phyloP scores from a whole-genome alignment of 2,888 invertebrate species.

The Caenorhabditis afra region DNA sequence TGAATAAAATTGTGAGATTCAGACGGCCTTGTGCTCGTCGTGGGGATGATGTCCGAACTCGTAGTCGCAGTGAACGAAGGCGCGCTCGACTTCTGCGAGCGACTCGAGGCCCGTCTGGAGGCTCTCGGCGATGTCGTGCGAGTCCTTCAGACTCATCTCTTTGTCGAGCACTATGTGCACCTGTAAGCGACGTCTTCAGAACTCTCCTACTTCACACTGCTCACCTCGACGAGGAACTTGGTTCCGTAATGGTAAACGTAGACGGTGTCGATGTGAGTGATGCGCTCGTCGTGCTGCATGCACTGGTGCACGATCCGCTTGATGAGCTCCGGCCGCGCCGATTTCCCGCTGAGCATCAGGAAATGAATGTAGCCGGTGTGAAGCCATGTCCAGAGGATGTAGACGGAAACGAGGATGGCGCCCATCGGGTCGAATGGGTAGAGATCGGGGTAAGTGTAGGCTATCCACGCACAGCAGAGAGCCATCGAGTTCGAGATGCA shows the following conservation, averaged over 20 bases:
- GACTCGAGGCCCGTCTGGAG: slow-evolving; percentile 82
- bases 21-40: slow-evolving; percentile 81
- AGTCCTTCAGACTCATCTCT: slow-evolving; percentile 81
- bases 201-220: background rate
- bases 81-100: slow-evolving; percentile 82
- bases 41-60: slow-evolving; percentile 82
- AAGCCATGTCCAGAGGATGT: slow-evolving; percentile 82
- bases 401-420: slow-evolving; percentile 82
- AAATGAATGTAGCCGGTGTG: slow-evolving; percentile 81
- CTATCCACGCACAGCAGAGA: slow-evolving; percentile 81
- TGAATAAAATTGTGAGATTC: too few relatives aligned
- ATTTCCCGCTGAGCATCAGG: slow-evolving; percentile 76
- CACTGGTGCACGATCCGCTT: slow-evolving; percentile 80
- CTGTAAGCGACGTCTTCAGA: slow-evolving; percentile 38
- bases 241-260: slow-evolving; percentile 83
- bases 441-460: slow-evolving; percentile 66
- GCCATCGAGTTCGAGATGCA: slow-evolving; percentile 82
- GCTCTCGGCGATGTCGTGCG: slow-evolving; percentile 83
- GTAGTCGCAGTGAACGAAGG: slow-evolving; percentile 83
- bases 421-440: slow-evolving; percentile 82
- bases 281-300: slow-evolving; percentile 78
- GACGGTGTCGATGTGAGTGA: slow-evolving; percentile 82
- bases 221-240: slow-evolving; percentile 81
- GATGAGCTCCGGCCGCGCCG: slow-evolving; percentile 80
- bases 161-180: slow-evolving; percentile 82